These are phyloP conservation scores for Drosophila birchii DNA, from an alignment of 2,888 invertebrate species.

Conservation along the genomic window DNA sequence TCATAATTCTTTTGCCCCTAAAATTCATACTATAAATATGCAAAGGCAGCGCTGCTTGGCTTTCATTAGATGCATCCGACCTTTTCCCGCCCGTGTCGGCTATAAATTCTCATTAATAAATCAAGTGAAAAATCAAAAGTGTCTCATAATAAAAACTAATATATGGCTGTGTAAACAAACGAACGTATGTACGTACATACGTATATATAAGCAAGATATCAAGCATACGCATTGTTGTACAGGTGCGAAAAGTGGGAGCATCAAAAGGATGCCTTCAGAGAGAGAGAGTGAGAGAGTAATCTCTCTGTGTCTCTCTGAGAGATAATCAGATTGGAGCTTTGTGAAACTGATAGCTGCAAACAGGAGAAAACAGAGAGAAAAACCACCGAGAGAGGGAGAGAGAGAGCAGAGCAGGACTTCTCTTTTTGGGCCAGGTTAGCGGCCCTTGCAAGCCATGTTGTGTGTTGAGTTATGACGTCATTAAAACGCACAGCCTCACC, in stretches of 20 bases:
- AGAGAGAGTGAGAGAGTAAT: slow-evolving; percentile 13
- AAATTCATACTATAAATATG: slow-evolving; percentile 51
- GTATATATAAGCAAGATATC: slow-evolving; percentile 32
- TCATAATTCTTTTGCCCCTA: slow-evolving; percentile 45
- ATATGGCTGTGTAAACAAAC: slow-evolving; percentile 48
- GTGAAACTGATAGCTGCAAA: slow-evolving; percentile 51
- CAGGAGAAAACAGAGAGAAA: slow-evolving; percentile 10
- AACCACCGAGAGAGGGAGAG: slow-evolving; percentile 6
- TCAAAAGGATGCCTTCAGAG: neutral
- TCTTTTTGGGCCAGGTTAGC: slow-evolving; percentile 48
- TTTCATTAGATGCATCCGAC: slow-evolving; percentile 48
- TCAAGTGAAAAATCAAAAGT: slow-evolving; percentile 80
- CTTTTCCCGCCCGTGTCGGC: slow-evolving; percentile 44
- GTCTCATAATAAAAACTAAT: slow-evolving; percentile 65
- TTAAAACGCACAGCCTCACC: slow-evolving; percentile 72
- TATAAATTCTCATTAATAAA: slow-evolving; percentile 78
- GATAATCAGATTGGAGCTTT: slow-evolving; percentile 54
- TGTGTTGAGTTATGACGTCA: slow-evolving; percentile 72
- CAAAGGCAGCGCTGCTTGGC: slow-evolving; percentile 39
- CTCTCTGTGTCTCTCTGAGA: slow-evolving; percentile 30
- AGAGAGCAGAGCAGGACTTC: neutral
- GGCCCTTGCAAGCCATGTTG: slow-evolving; percentile 66
- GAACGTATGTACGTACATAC: slow-evolving; percentile 14
- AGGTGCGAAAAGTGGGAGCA: slow-evolving; percentile 53
- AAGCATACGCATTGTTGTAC: slow-evolving; percentile 63